Evolutionary conservation across 2,888 invertebrate species (phyloP).

Genomic region (Malacosoma neustria): DNA sequence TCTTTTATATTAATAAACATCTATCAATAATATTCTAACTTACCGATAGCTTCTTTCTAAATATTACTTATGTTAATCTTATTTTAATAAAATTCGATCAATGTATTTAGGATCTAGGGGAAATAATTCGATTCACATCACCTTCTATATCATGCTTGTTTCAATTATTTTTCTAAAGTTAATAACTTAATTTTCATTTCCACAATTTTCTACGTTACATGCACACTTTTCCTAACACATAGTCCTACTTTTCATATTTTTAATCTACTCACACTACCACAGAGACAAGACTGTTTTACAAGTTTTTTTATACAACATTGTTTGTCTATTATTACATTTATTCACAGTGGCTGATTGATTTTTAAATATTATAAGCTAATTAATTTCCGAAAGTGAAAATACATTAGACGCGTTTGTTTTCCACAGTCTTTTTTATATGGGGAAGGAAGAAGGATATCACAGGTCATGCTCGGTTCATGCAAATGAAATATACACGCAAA

Average conservation of each 20-base stretch:
- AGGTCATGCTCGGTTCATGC: constrained; percentile 69
- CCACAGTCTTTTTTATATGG: constrained; percentile 39
- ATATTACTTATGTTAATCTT: too few relatives aligned
- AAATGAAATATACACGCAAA: constrained; percentile 71
- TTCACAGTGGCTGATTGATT: constrained; percentile 6
- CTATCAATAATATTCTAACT: too few relatives aligned
- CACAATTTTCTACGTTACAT: constrained; percentile 40
- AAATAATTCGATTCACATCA: constrained; percentile 1
- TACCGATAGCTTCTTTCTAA: too few relatives aligned
- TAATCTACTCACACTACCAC: constrained; percentile 40
- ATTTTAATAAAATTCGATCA: too few relatives aligned
- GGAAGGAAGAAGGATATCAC: constrained; percentile 49
- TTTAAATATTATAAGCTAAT: constrained; percentile 23
- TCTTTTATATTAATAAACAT: too few relatives aligned
- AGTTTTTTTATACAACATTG: constrained; percentile 19
- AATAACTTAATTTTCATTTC: constrained; percentile 9
- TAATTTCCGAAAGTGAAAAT: too few relatives aligned
- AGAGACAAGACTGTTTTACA: constrained; percentile 28
- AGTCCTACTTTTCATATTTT: constrained; percentile 44
- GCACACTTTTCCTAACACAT: constrained; percentile 58
- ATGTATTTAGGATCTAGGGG: too few relatives aligned
- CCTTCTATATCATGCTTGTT: constrained; percentile 27
- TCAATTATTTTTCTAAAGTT: constrained; percentile 25
- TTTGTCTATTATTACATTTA: neutral
- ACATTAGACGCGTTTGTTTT: constrained; percentile 29